A percentile compares a stretch with the other conserved stretches of the same genome.
Evolutionary conservation across 53 echinoderm and acorn worm species (phyloP).

Genomic region (Luidia sarsii): DNA sequence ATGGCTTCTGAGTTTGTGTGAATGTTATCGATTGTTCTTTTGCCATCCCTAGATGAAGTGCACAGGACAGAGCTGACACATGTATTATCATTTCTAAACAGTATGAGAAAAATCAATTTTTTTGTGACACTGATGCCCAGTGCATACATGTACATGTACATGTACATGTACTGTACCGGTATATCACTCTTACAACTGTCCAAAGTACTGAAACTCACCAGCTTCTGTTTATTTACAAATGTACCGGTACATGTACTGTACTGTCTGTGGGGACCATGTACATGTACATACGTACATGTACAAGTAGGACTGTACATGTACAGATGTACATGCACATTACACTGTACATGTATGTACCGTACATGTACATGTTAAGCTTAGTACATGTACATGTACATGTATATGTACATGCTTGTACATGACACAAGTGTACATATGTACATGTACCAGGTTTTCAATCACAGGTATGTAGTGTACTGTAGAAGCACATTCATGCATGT

Average conservation of each 20-base stretch:
- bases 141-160: background rate
- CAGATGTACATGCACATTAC: too few relatives aligned
- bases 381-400: conserved; percentile 18
- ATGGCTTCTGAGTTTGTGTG: too few relatives aligned
- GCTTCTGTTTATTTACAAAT: background rate
- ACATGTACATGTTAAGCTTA: background rate
- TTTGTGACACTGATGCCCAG: too few relatives aligned
- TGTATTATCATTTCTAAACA: too few relatives aligned
- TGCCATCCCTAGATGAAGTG: too few relatives aligned
- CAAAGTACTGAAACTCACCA: background rate
- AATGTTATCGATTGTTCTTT: too few relatives aligned
- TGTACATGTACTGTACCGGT: background rate
- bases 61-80: too few relatives aligned
- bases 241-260: background rate
- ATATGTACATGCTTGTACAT: background rate
- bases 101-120: too few relatives aligned
- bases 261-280: conserved; percentile 1
- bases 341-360: background rate
- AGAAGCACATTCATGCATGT: too few relatives aligned
- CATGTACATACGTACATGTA: conserved; percentile 14
- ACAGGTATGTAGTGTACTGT: background rate
- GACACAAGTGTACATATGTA: background rate
- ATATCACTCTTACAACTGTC: background rate
- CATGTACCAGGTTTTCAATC: background rate
- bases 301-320: too few relatives aligned